phyloP scores from a whole-genome alignment of 2,888 invertebrate species.

The Nudaria mundana region DNA sequence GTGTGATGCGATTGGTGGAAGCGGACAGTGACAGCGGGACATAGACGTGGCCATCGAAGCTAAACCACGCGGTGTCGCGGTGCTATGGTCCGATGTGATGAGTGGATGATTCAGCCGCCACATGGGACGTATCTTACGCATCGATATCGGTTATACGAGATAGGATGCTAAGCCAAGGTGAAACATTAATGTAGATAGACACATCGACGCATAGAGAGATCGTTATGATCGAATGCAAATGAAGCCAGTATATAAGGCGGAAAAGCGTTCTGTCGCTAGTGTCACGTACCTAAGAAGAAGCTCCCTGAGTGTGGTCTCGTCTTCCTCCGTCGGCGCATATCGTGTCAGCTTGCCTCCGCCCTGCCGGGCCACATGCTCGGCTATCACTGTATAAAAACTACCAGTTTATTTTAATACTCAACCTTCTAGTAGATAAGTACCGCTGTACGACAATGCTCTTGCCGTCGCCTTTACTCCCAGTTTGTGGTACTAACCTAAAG shows the following conservation, averaged over 20 bases:
- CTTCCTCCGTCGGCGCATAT: constrained; percentile 93
- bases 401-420: constrained; percentile 50
- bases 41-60: constrained; percentile 64
- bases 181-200: constrained; percentile 42
- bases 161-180: constrained; percentile 69
- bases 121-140: constrained; percentile 44
- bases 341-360: constrained; percentile 84
- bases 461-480: constrained; percentile 4
- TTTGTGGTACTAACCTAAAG: constrained; percentile 22
- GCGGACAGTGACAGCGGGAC: constrained; percentile 27
- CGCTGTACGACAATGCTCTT: neutral
- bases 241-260: constrained; percentile 70
- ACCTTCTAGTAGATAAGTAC: constrained; percentile 1
- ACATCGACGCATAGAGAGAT: constrained; percentile 54
- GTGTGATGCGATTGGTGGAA: constrained; percentile 26
- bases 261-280: constrained; percentile 65
- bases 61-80: constrained; percentile 43
- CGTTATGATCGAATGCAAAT: constrained; percentile 57
- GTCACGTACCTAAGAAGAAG: constrained; percentile 93
- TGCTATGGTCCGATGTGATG: constrained; percentile 58
- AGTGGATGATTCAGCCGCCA: constrained; percentile 52
- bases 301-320: constrained; percentile 97
- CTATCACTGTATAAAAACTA: constrained; percentile 78
- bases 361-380: constrained; percentile 80
- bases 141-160: constrained; percentile 75